Evolutionary conservation across 2,888 invertebrate species (phyloP).

Genomic region (Tubulanus polymorphus): DNA sequence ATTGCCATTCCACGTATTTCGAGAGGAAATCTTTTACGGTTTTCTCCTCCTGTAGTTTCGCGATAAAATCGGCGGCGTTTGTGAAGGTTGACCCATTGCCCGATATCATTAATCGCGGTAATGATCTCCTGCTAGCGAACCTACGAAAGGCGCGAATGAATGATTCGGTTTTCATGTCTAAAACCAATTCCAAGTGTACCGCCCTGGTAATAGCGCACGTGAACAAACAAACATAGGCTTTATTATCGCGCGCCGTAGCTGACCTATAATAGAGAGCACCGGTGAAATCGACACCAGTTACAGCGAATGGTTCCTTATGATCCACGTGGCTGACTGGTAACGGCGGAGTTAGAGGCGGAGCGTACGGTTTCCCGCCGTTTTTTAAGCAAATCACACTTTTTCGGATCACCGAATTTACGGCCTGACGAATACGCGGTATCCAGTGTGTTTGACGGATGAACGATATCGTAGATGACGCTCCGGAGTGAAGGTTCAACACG

Average conservation of each 20-base stretch:
- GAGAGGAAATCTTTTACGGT: background rate
- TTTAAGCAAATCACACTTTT: no score
- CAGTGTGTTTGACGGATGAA: no score
- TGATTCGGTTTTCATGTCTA: background rate
- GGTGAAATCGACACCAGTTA: slow-evolving; percentile 5
- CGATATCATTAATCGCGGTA: slow-evolving; percentile 4
- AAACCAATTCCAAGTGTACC: slow-evolving; percentile 5
- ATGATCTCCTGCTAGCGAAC: background rate
- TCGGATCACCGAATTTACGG: no score
- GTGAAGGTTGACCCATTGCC: slow-evolving; percentile 7
- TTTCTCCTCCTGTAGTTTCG: background rate
- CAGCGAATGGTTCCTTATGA: no score
- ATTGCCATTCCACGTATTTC: slow-evolving; percentile 5
- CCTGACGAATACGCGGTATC: no score
- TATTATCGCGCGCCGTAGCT: background rate
- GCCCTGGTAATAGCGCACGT: slow-evolving; percentile 2
- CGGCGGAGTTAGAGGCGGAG: no score
- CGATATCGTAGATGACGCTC: no score
- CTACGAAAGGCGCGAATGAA: slow-evolving; percentile 5
- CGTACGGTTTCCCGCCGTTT: no score
- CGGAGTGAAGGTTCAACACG: no score
- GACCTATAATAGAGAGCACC: slow-evolving; percentile 1
- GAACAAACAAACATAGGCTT: slow-evolving; percentile 4
- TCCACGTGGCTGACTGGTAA: no score
- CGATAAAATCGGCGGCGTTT: background rate